Evolutionary conservation across 2,797 vertebrate genomes (phyloP).

Genomic region (Phoeniculus purpureus): DNA sequence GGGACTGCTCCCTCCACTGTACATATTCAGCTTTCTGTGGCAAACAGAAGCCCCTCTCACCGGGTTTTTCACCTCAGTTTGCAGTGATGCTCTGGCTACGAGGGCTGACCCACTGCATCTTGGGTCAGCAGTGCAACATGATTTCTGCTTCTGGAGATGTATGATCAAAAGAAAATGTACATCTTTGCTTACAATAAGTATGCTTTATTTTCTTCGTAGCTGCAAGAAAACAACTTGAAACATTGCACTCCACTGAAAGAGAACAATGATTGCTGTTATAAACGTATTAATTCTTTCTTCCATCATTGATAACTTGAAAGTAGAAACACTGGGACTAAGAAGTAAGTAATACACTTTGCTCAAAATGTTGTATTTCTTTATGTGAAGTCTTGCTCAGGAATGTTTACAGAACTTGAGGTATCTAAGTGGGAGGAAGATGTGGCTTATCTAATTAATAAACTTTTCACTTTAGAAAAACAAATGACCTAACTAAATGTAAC

Average conservation of each 20-base stretch:
- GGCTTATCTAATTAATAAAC: neutral
- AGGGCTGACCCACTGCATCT: too few relatives aligned
- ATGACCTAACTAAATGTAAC: neutral
- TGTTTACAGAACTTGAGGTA: neutral
- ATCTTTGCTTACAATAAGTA: neutral
- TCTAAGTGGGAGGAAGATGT: neutral
- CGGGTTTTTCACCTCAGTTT: too few relatives aligned
- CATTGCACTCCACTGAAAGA: neutral
- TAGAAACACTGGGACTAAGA: neutral
- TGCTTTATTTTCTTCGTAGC: neutral
- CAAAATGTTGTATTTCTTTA: neutral
- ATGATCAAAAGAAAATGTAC: neutral
- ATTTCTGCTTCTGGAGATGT: neutral
- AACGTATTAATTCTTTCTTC: neutral
- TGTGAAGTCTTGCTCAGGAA: neutral
- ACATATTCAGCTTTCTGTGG: too few relatives aligned
- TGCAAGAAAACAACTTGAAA: neutral
- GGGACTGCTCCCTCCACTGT: too few relatives aligned
- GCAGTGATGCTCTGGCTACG: too few relatives aligned
- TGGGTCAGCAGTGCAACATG: neutral
- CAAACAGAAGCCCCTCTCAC: too few relatives aligned
- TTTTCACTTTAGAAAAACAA: neutral
- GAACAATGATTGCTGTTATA: neutral
- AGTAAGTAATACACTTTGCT: neutral
- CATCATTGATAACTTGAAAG: neutral